Conservation (phyloP, 2,888 invertebrate genomes). For the Idaea dimidiata region DNA sequence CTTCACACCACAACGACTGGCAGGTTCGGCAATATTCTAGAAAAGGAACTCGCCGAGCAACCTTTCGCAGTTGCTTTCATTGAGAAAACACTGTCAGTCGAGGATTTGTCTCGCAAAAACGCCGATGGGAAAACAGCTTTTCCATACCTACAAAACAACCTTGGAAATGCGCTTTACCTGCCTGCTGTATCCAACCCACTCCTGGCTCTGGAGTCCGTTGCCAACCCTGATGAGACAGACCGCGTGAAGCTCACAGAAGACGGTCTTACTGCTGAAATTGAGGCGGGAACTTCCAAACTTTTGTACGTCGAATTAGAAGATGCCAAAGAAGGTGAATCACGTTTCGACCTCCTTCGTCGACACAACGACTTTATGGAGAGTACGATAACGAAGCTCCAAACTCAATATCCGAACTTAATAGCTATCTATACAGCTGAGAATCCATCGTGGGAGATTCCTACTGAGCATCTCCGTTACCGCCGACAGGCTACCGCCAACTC, state of each 20-base stretch:
- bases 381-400: slow-evolving; percentile 69
- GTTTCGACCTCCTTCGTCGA: slow-evolving; percentile 77
- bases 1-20: slow-evolving; percentile 45
- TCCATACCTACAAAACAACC: slow-evolving; percentile 58
- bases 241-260: slow-evolving; percentile 61
- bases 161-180: slow-evolving; percentile 72
- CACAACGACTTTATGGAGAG: slow-evolving; percentile 83
- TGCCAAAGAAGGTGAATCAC: slow-evolving; percentile 77
- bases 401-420: slow-evolving; percentile 68
- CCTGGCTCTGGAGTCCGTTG: slow-evolving; percentile 74
- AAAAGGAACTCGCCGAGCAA: slow-evolving; percentile 54
- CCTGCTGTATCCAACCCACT: slow-evolving; percentile 83
- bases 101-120: slow-evolving; percentile 79
- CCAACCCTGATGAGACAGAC: slow-evolving; percentile 57
- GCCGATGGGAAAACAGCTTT: slow-evolving; percentile 58
- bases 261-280: slow-evolving; percentile 54
- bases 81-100: slow-evolving; percentile 79
- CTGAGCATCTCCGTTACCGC: slow-evolving; percentile 47
- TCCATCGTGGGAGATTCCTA: slow-evolving; percentile 71
- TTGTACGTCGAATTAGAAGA: slow-evolving; percentile 81
- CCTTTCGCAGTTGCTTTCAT: slow-evolving; percentile 74
- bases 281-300: slow-evolving; percentile 69
- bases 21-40: slow-evolving; percentile 60
- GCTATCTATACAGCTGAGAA: slow-evolving; percentile 81
- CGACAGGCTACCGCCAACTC: slow-evolving; percentile 40